phyloP scores from a whole-genome alignment of 2,113 vertebrate genomes.

The Myiagra hebetior region DNA sequence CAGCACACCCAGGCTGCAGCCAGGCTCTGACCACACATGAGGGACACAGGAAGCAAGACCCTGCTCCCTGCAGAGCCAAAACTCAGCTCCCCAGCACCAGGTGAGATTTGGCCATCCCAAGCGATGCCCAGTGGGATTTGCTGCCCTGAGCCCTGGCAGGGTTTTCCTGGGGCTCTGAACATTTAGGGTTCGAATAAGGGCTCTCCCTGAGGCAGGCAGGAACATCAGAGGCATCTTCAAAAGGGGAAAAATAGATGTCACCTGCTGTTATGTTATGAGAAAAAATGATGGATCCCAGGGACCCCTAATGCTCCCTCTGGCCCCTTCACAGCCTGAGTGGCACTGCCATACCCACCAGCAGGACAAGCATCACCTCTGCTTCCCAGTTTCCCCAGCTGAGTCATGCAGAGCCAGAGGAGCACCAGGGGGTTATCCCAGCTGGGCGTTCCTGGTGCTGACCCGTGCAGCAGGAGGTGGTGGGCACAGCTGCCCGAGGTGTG shows the following conservation, averaged over 20 bases:
- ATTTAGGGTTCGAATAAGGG: neutral
- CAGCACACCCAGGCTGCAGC: rapidly evolving
- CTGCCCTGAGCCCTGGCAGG: too few species aligned
- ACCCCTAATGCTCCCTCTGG: neutral
- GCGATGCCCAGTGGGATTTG: rapidly evolving
- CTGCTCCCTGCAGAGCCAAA: neutral
- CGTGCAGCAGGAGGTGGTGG: rapidly evolving
- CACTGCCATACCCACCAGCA: neutral
- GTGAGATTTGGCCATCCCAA: rapidly evolving
- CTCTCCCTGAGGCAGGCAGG: neutral
- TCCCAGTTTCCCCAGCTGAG: neutral
- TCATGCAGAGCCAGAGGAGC: neutral
- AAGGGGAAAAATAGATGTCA: neutral
- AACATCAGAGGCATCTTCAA: neutral
- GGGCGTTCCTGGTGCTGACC: neutral
- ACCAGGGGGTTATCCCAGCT: neutral
- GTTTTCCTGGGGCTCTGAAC: neutral
- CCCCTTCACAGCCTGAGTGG: neutral
- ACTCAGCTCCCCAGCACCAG: neutral
- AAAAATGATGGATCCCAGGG: neutral
- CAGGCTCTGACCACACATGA: rapidly evolving
- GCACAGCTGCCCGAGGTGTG: rapidly evolving
- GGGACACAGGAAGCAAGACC: neutral
- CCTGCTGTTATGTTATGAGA: neutral
- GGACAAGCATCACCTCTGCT: neutral